phyloP scores from a whole-genome alignment of 2,797 vertebrate species.

The Pseudopleuronectes americanus region DNA sequence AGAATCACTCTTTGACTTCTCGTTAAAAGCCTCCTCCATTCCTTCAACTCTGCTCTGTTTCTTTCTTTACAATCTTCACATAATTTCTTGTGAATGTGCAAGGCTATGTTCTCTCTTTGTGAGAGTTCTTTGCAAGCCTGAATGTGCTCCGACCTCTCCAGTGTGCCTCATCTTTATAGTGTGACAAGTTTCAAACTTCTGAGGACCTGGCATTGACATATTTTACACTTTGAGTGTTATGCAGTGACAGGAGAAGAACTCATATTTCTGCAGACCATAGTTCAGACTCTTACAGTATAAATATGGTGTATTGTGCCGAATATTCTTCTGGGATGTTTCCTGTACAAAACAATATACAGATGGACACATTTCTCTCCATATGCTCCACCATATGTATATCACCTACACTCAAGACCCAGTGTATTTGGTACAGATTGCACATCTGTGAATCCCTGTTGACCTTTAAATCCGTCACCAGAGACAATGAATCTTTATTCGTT shows the following conservation, averaged over 20 bases:
- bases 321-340: neutral
- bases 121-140: too few relatives aligned
- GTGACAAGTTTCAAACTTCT: too few relatives aligned
- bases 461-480: constrained; percentile 22
- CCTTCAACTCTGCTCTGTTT: too few relatives aligned
- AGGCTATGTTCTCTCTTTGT: too few relatives aligned
- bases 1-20: too few relatives aligned
- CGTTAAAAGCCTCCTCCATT: too few relatives aligned
- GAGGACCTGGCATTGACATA: neutral
- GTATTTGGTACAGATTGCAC: neutral
- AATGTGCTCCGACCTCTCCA: too few relatives aligned
- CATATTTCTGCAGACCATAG: neutral
- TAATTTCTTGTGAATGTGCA: too few relatives aligned
- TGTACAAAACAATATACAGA: constrained; percentile 1
- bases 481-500: constrained; percentile 16
- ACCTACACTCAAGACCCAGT: neutral
- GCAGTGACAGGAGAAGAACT: neutral
- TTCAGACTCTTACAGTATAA: neutral
- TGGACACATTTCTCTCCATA: constrained; percentile 28
- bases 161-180: too few relatives aligned
- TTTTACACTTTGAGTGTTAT: neutral
- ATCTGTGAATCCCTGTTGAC: constrained; percentile 1
- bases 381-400: constrained; percentile 10
- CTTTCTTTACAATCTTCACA: too few relatives aligned
- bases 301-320: neutral